These are phyloP conservation scores for Clarias pachynema DNA, from an alignment of 2,797 vertebrate genomes.

Conservation along the genomic window DNA sequence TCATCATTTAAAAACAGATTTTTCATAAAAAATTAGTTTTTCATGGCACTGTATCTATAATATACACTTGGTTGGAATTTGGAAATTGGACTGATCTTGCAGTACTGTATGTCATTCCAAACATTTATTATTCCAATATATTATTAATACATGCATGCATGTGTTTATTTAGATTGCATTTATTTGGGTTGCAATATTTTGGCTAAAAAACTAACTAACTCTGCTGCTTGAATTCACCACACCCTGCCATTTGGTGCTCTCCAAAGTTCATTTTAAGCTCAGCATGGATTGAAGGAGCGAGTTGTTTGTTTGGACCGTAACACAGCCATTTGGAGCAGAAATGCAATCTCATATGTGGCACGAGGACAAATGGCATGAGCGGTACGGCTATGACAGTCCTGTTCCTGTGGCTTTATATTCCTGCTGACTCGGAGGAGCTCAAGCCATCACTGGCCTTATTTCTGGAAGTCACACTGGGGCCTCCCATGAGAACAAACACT, in stretches of 20 bases:
- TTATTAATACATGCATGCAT: not conserved
- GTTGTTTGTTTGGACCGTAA: slow-evolving; percentile 11
- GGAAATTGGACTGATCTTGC: not conserved
- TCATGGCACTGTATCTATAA: too few species aligned
- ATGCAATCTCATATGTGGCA: not conserved
- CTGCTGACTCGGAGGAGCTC: not conserved
- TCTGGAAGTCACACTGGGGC: slow-evolving; percentile 15
- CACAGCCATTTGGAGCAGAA: slow-evolving; percentile 12
- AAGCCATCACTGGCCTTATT: not conserved
- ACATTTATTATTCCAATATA: not conserved
- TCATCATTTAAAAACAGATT: too few species aligned
- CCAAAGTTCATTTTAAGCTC: not conserved
- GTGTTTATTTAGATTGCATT: too few species aligned
- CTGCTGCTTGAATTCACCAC: not conserved
- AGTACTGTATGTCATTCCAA: not conserved
- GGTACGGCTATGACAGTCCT: not conserved
- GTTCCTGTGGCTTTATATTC: slow-evolving; percentile 20
- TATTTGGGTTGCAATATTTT: too few species aligned
- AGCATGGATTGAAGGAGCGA: not conserved
- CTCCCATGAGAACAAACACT: slow-evolving; percentile 17
- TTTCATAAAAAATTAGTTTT: too few species aligned
- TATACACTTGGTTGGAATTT: too few species aligned
- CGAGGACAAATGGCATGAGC: not conserved
- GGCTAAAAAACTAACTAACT: not conserved
- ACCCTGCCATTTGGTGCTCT: not conserved